Percentiles rank a stretch among this genome's conserved stretches.
phyloP scores from a whole-genome alignment of 2,888 invertebrate genomes.

The Oscheius sp. region DNA sequence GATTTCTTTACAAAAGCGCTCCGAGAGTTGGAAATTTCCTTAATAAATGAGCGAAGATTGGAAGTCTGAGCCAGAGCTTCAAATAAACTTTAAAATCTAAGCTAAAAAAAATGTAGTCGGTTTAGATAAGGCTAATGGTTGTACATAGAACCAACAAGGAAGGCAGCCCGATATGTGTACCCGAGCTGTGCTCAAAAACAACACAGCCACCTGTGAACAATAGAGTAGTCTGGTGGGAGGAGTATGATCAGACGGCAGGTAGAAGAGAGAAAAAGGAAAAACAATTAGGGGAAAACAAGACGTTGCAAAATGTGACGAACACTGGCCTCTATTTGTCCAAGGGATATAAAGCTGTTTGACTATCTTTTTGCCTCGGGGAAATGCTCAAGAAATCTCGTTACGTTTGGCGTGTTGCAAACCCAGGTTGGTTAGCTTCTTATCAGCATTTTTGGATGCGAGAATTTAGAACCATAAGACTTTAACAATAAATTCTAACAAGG shows the following conservation, averaged over 20 bases:
- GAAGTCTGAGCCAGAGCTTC: too few species aligned
- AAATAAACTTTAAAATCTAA: too few species aligned
- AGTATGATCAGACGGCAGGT: background rate
- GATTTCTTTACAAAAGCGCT: too few species aligned
- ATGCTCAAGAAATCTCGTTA: background rate
- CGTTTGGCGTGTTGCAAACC: background rate
- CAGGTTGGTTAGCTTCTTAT: background rate
- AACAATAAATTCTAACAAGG: background rate
- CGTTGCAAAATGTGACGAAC: background rate
- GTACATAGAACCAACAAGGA: background rate
- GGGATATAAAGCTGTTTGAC: conserved; percentile 8
- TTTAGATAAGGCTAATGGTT: too few species aligned
- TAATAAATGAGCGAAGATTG: too few species aligned
- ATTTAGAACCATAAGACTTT: background rate
- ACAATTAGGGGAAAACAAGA: background rate
- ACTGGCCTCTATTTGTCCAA: conserved; percentile 1
- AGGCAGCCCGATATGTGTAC: too few species aligned
- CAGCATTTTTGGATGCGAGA: background rate
- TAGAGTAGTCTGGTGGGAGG: background rate
- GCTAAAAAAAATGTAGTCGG: too few species aligned
- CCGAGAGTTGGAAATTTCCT: too few species aligned
- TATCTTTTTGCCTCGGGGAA: background rate
- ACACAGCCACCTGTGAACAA: background rate
- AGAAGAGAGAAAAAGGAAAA: background rate
- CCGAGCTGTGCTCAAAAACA: background rate